These are phyloP conservation scores for Otocyon megalotis DNA, from an alignment of 2,113 vertebrate species.

Conservation along the genomic window DNA sequence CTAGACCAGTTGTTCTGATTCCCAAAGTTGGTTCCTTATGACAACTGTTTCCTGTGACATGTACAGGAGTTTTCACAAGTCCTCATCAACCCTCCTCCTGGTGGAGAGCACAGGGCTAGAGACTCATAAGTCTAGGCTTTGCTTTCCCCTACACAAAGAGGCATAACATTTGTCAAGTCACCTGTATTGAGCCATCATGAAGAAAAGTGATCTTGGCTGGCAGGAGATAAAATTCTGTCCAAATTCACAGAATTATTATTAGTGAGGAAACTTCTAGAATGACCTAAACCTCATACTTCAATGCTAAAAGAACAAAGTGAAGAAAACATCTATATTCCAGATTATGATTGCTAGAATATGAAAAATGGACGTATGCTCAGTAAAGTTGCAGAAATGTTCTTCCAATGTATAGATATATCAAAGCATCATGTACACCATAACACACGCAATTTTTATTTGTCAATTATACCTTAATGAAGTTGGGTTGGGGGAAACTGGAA, in stretches of 20 bases:
- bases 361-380: not conserved
- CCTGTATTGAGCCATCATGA: not conserved
- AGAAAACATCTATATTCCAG: not conserved
- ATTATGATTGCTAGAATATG: not conserved
- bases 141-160: not conserved
- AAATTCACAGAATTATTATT: not conserved
- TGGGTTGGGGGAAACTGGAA: not conserved
- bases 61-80: not conserved
- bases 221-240: slow-evolving; percentile 1
- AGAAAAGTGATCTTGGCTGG: not conserved
- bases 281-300: slow-evolving; percentile 5
- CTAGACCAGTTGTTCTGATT: not conserved
- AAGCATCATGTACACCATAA: not conserved
- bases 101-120: not conserved
- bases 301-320: not conserved
- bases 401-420: not conserved
- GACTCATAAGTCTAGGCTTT: not conserved
- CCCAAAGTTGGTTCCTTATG: not conserved
- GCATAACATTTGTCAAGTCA: no score
- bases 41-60: not conserved
- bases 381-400: not conserved
- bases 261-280: slow-evolving; percentile 2
- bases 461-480: not conserved
- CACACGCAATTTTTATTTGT: not conserved
- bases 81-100: not conserved